These are phyloP conservation scores for Drosophila borealis DNA, from an alignment of 2,888 invertebrate genomes.

Conservation along the genomic window DNA sequence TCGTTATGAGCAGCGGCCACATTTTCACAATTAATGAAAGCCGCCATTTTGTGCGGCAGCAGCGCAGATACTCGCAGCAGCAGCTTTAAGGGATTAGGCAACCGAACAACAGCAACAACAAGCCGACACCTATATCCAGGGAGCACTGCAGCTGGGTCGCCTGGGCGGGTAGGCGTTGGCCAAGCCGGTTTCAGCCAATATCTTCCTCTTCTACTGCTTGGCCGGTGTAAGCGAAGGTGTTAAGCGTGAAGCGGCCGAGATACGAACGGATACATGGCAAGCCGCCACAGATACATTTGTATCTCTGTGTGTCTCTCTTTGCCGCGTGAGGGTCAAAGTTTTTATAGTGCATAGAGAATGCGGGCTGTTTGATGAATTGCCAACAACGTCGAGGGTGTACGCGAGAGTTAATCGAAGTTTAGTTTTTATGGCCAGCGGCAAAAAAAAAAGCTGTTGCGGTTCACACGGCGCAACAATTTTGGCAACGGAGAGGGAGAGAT, in stretches of 20 bases:
- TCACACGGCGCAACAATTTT: constrained; percentile 66
- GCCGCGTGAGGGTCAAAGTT: constrained; percentile 68
- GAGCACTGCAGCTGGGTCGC: constrained; percentile 16
- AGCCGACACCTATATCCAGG: constrained; percentile 45
- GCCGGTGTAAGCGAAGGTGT: constrained; percentile 69
- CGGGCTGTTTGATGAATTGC: constrained; percentile 75
- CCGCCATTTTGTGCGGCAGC: constrained; percentile 59
- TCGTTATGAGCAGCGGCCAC: constrained; percentile 52
- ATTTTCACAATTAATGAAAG: constrained; percentile 74
- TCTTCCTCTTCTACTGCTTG: constrained; percentile 4
- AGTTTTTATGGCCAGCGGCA: constrained; percentile 43
- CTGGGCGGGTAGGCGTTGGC: constrained; percentile 37
- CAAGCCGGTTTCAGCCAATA: constrained; percentile 59
- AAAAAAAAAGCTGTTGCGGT: constrained; percentile 62
- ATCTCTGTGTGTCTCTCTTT: constrained; percentile 22
- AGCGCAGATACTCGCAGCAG: neutral
- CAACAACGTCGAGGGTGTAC: constrained; percentile 31
- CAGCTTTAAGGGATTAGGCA: constrained; percentile 58
- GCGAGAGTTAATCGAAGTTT: constrained; percentile 70
- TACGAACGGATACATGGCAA: constrained; percentile 2
- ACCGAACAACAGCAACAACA: constrained; percentile 8
- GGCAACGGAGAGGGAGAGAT: constrained; percentile 27
- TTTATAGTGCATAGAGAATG: constrained; percentile 78
- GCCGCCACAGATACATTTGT: constrained; percentile 18
- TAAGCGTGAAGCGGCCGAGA: constrained; percentile 62